Evolutionary conservation across 2,888 invertebrate genomes (phyloP).

Genomic region (Aphrophora alni): DNA sequence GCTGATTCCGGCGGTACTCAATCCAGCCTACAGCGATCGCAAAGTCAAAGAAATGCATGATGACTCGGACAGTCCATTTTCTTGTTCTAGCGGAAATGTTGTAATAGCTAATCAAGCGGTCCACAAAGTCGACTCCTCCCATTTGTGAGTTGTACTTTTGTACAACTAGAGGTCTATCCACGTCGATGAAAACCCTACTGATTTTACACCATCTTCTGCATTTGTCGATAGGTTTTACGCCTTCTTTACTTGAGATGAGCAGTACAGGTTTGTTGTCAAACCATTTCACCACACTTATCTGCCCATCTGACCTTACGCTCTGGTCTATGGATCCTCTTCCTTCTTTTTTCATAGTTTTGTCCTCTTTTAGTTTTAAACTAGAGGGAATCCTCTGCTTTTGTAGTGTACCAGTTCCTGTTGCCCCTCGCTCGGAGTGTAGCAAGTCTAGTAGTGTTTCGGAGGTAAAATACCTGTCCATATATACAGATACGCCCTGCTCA

Average conservation of each 20-base stretch:
- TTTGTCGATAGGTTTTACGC: neutral
- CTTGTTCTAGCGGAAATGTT: constrained; percentile 9
- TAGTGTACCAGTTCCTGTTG: constrained; percentile 32
- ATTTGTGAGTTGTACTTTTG: constrained; percentile 20
- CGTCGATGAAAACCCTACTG: neutral
- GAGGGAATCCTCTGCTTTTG: constrained; percentile 47
- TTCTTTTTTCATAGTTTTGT: constrained; percentile 21
- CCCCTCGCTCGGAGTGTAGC: constrained; percentile 12
- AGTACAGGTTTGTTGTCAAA: constrained; percentile 22
- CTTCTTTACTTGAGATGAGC: neutral
- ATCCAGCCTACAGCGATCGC: constrained; percentile 60
- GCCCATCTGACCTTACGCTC: constrained; percentile 22
- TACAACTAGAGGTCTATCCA: constrained; percentile 26
- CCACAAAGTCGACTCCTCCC: constrained; percentile 19
- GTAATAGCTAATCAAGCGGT: constrained; percentile 26
- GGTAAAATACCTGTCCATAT: constrained; percentile 41
- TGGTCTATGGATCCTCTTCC: constrained; percentile 30
- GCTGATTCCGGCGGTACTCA: constrained; percentile 62
- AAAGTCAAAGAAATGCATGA: constrained; percentile 33
- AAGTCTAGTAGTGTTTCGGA: constrained; percentile 32
- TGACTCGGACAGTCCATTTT: constrained; percentile 24
- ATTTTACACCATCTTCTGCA: constrained; percentile 15
- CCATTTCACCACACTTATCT: constrained; percentile 9
- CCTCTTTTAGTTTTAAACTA: constrained; percentile 26
- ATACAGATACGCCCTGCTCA: constrained; percentile 28